phyloP scores from a whole-genome alignment of 2,797 vertebrate genomes.

The Poeciliopsis turneri region DNA sequence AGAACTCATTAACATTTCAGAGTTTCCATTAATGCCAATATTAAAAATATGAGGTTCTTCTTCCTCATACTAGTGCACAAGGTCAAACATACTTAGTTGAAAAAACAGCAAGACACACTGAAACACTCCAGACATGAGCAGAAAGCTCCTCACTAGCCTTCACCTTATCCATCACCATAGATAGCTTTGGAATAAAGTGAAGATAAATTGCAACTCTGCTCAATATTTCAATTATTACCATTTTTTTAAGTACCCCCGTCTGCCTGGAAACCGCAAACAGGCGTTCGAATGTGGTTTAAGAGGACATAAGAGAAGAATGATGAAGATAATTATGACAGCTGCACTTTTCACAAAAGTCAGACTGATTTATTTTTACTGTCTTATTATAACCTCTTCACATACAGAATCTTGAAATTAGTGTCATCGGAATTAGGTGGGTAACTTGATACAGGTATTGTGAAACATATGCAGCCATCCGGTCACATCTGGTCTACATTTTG shows the following conservation, averaged over 20 bases:
- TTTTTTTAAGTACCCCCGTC: background rate
- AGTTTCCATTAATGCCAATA: background rate
- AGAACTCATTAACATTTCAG: too few species aligned
- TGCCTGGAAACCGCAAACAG: background rate
- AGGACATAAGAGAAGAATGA: background rate
- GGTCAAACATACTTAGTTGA: background rate
- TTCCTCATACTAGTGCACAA: background rate
- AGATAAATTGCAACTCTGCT: slow-evolving; percentile 4
- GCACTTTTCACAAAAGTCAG: background rate
- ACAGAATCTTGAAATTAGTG: slow-evolving; percentile 18
- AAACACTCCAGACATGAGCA: slow-evolving; percentile 1
- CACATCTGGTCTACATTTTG: slow-evolving; percentile 66
- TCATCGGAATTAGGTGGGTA: slow-evolving; percentile 25
- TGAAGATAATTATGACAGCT: slow-evolving; percentile 2
- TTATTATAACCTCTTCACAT: slow-evolving; percentile 12
- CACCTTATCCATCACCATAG: background rate
- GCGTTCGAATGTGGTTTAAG: background rate
- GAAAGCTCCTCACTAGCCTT: background rate
- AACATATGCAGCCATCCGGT: slow-evolving; percentile 46
- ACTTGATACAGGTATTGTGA: slow-evolving; percentile 27
- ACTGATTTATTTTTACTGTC: slow-evolving; percentile 12
- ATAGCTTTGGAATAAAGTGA: background rate
- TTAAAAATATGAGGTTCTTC: background rate
- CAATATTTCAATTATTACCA: background rate
- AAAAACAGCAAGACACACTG: background rate